Conservation (phyloP, 2,113 vertebrate genomes). For the Hyperopisus bebe region DNA sequence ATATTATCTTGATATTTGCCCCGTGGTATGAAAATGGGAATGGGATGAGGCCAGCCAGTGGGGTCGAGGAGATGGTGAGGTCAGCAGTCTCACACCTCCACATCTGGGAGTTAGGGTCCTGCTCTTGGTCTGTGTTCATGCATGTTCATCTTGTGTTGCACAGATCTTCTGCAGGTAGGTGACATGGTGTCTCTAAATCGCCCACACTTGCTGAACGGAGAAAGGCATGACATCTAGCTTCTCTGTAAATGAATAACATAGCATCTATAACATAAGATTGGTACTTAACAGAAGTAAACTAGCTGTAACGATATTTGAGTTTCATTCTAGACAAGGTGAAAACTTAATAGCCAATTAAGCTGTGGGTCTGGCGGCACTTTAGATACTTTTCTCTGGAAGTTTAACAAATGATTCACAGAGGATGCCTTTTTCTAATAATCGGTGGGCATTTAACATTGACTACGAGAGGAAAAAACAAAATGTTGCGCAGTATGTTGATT, state of each 20-base stretch:
- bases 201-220: not conserved
- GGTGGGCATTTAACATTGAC: not conserved
- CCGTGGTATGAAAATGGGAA: not conserved
- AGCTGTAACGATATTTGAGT: not conserved
- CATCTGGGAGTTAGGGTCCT: not conserved
- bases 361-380: not conserved
- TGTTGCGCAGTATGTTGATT: not conserved
- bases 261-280: not conserved
- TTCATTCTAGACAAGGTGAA: not conserved
- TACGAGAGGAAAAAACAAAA: not conserved
- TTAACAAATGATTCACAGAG: not conserved
- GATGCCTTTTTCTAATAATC: not conserved
- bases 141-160: not conserved
- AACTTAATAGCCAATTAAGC: not conserved
- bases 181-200: not conserved
- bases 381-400: not conserved
- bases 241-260: not conserved
- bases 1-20: not conserved
- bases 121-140: not conserved
- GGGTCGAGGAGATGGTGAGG: not conserved
- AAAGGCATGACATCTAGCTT: not conserved
- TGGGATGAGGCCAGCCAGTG: not conserved
- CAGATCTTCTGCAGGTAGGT: not conserved
- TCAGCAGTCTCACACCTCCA: not conserved
- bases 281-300: not conserved